Conservation (phyloP, 1,140 invertebrate genomes). For the Formica exsecta region DNA sequence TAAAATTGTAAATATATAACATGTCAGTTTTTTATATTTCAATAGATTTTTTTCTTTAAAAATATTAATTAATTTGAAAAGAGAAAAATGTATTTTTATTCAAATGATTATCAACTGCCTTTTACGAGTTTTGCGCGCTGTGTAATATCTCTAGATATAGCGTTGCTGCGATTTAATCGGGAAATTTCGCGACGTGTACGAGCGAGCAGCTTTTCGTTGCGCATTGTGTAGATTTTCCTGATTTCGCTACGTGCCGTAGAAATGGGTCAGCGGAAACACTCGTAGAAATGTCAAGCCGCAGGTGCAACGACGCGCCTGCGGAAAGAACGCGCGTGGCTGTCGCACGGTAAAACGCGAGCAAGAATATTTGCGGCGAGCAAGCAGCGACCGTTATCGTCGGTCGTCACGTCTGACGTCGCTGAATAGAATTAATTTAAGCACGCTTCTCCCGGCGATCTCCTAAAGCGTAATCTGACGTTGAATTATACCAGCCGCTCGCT, state of each 20-base stretch:
- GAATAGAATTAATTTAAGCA: slow-evolving; percentile 52
- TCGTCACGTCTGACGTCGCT: slow-evolving; percentile 34
- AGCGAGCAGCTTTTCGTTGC: not conserved
- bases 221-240: slow-evolving; percentile 28
- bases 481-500: slow-evolving; percentile 23
- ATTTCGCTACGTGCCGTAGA: slow-evolving; percentile 7
- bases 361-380: slow-evolving; percentile 35
- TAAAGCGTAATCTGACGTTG: slow-evolving; percentile 34
- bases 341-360: not conserved
- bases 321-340: slow-evolving; percentile 22
- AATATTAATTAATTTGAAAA: not conserved
- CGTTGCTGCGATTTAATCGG: slow-evolving; percentile 9
- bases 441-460: not conserved
- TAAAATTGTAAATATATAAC: not conserved
- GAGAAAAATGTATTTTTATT: slow-evolving; percentile 10
- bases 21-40: not conserved
- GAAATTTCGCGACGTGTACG: slow-evolving; percentile 8
- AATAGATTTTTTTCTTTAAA: not conserved
- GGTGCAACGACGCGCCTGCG: slow-evolving; percentile 26
- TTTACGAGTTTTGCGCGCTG: not conserved
- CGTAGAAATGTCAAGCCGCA: slow-evolving; percentile 48
- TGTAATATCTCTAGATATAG: not conserved
- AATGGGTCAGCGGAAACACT: not conserved
- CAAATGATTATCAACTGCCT: not conserved
- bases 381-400: slow-evolving; percentile 3